Evolutionary conservation across 1,140 invertebrate species (phyloP).

Genomic region (Ptiloglossa arizonensis): DNA sequence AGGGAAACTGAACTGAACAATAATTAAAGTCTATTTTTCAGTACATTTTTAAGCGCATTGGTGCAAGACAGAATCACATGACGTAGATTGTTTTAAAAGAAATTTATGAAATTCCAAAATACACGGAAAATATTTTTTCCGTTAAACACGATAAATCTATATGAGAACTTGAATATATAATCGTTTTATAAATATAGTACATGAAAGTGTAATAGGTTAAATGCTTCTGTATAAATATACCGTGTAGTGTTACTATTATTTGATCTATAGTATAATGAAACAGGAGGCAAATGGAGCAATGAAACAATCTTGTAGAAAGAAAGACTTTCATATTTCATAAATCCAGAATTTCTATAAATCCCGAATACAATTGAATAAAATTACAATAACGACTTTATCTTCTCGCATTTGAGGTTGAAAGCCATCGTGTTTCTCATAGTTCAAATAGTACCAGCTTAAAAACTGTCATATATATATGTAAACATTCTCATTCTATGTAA

Average conservation of each 20-base stretch:
- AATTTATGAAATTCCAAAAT: too few relatives aligned
- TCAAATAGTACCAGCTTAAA: background rate
- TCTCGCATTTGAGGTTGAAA: slow-evolving; percentile 10
- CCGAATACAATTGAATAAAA: slow-evolving; percentile 22
- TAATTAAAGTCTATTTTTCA: too few relatives aligned
- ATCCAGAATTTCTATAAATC: background rate
- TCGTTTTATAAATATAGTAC: background rate
- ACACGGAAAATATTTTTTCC: too few relatives aligned
- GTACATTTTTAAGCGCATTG: too few relatives aligned
- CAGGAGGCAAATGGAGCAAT: background rate
- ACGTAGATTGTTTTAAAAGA: too few relatives aligned
- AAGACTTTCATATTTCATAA: slow-evolving; percentile 8
- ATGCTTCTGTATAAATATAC: background rate
- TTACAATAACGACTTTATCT: slow-evolving; percentile 3
- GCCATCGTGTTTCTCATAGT: slow-evolving; percentile 2
- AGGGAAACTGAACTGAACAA: too few relatives aligned
- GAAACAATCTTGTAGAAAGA: background rate
- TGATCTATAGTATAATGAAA: too few relatives aligned
- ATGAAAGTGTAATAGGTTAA: background rate
- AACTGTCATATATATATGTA: too few relatives aligned
- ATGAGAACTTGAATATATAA: too few relatives aligned
- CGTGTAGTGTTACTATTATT: background rate
- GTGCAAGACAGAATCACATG: too few relatives aligned
- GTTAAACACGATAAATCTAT: too few relatives aligned
- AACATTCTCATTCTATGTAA: too few relatives aligned